A percentile compares a stretch with the other conserved stretches of the same genome.
These are phyloP conservation scores for Pseudomyrmex dendroicus DNA, from an alignment of 1,140 invertebrate genomes.

Conservation along the genomic window DNA sequence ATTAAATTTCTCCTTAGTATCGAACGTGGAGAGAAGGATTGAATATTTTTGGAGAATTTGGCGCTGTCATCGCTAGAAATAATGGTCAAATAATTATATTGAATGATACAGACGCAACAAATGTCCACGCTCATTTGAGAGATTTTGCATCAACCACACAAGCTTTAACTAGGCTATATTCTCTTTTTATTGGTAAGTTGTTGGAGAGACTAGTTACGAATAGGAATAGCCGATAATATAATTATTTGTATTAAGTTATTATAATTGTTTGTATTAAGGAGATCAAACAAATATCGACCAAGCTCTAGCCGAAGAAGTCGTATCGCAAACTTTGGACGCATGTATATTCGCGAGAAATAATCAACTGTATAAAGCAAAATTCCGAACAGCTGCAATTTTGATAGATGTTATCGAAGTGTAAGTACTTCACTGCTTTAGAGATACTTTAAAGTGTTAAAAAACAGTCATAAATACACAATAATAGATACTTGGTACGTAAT, in stretches of 20 bases:
- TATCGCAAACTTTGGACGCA: slow-evolving; percentile 80
- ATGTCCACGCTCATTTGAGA: slow-evolving; percentile 86
- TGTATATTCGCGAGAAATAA: slow-evolving; percentile 81
- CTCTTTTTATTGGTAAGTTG: slow-evolving; percentile 86
- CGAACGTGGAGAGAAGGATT: slow-evolving; percentile 85
- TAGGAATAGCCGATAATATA: slow-evolving; percentile 23
- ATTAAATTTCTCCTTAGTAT: slow-evolving; percentile 71
- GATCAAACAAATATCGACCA: slow-evolving; percentile 75
- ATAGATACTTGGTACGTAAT: slow-evolving; percentile 8
- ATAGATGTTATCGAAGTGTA: slow-evolving; percentile 84
- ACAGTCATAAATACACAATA: background rate
- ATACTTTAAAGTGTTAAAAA: slow-evolving; percentile 38
- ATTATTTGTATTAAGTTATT: slow-evolving; percentile 6
- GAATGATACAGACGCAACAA: slow-evolving; percentile 80
- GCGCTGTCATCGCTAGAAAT: slow-evolving; percentile 80
- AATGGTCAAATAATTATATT: slow-evolving; percentile 77
- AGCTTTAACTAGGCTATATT: slow-evolving; percentile 87
- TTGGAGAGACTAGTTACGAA: background rate
- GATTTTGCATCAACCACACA: slow-evolving; percentile 88
- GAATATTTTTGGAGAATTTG: slow-evolving; percentile 85
- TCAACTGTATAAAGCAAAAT: slow-evolving; percentile 76
- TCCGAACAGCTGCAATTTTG: slow-evolving; percentile 79
- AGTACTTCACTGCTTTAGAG: slow-evolving; percentile 62
- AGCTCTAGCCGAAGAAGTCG: slow-evolving; percentile 76
- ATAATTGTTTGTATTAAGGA: slow-evolving; percentile 59